Conservation (phyloP, 1,140 invertebrate species). For the Galendromus occidentalis region DNA sequence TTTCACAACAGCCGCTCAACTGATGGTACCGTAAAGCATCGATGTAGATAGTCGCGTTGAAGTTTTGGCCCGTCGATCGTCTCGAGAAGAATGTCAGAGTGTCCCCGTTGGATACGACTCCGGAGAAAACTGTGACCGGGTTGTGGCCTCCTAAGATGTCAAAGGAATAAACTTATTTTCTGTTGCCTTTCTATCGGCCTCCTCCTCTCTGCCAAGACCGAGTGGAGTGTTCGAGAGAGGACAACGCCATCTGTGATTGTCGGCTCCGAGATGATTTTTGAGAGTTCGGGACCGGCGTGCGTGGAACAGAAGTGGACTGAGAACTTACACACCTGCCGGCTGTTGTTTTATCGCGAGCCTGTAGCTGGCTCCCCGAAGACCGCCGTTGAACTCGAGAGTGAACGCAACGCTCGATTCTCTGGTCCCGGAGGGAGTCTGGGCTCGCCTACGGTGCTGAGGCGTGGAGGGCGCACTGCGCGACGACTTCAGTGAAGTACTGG, state of each 20-base stretch:
- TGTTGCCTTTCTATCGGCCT: too few species aligned
- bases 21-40: background rate
- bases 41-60: slow-evolving; percentile 1
- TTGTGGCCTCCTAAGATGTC: background rate
- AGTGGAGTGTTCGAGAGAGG: too few species aligned
- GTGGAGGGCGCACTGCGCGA: background rate
- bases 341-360: background rate
- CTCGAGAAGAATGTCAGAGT: background rate
- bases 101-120: background rate
- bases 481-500: background rate
- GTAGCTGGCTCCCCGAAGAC: background rate
- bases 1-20: slow-evolving; percentile 1
- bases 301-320: too few species aligned
- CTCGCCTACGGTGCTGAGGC: background rate
- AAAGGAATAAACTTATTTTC: too few species aligned
- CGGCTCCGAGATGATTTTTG: too few species aligned
- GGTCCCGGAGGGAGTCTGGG: background rate
- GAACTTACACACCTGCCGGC: background rate
- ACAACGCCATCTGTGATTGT: too few species aligned
- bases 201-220: too few species aligned
- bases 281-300: too few species aligned
- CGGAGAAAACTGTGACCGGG: background rate
- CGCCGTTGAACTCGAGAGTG: background rate
- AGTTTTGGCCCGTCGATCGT: background rate
- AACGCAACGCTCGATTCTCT: background rate